Evolutionary conservation across 2,797 vertebrate genomes (phyloP), one percentile per base, ranked within the genome.

Genomic region (Lophura swinhoii): DNA sequence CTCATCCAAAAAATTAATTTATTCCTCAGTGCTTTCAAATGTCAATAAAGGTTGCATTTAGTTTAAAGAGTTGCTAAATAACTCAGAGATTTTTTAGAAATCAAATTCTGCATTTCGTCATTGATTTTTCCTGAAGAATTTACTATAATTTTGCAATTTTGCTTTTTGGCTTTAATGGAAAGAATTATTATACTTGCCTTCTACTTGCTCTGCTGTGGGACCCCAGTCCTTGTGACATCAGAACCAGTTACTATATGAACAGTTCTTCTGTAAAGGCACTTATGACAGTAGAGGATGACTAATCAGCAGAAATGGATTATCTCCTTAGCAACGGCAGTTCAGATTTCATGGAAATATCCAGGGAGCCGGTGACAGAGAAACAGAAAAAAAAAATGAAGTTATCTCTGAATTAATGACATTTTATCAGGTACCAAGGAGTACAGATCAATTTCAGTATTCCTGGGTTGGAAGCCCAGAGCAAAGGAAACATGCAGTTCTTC

Each of bases 301-400:
- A 91, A 94, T 84, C 83, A 90, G 35, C 24, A 76, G 56, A 78
- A 84, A 90, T 67, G 21, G 70, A 93, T 91, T 93, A 84, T 82
- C 37, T 58, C 60, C 68, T 35, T 94, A 73, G 86, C 74, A 94
- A 93, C 64, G 53, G 35, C 37, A 73, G 41, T 88, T 70, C 39
- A 76, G 70, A 29, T 64, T 63, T 60, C 33, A 76, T 55, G 33
- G 64, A 88, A 70, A 64, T 59, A 84, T 76, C 35, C 33, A 79
- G 37, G 28, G 64, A 94, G 10, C 15, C 68, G 29, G 12, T 60
- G 60, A 37, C 12, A 78, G 56, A 92, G 44, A 75, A 91, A 80
- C 9, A 78, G 28, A 24, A 5, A n/a, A 56, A 56, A 6, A 90
- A 91, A 81, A 49, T 0, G 14, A 68, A 91, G 91, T 91, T 70